A percentile compares a stretch with the other conserved stretches of the same genome.
phyloP scores from a whole-genome alignment of 2,888 invertebrate species.

The Acronicta aceris region DNA sequence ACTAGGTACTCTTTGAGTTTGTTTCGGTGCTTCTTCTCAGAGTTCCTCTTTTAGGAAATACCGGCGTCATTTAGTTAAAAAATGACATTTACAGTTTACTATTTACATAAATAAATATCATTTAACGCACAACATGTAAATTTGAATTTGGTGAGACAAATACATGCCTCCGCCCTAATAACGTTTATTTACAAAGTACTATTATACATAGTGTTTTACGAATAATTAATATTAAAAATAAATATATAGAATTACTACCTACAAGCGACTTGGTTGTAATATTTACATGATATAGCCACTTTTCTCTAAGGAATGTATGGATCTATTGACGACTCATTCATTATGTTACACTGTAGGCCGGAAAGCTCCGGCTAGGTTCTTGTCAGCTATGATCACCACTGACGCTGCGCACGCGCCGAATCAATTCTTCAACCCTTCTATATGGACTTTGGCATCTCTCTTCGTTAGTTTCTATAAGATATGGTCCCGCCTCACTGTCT shows the following conservation, averaged over 20 bases:
- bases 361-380: constrained; percentile 79
- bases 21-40: too few relatives aligned
- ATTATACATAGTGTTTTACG: too few relatives aligned
- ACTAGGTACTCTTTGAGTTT: too few relatives aligned
- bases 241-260: constrained; percentile 16
- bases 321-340: constrained; percentile 16
- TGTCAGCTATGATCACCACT: constrained; percentile 86
- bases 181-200: neutral
- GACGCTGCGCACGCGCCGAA: constrained; percentile 80
- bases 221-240: too few relatives aligned
- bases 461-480: constrained; percentile 77
- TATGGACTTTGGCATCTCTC: constrained; percentile 82
- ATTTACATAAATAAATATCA: too few relatives aligned
- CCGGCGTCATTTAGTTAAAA: too few relatives aligned
- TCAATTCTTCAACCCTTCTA: constrained; percentile 81
- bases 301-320: constrained; percentile 47
- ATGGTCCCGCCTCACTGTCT: constrained; percentile 78
- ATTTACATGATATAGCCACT: constrained; percentile 28
- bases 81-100: too few relatives aligned
- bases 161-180: neutral
- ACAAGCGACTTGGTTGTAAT: constrained; percentile 28
- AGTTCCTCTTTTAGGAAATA: too few relatives aligned
- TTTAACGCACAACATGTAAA: too few relatives aligned
- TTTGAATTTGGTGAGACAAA: too few relatives aligned
- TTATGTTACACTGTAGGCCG: constrained; percentile 74